Conservation (phyloP, 2,888 invertebrate genomes). For the Agrochola lota region DNA sequence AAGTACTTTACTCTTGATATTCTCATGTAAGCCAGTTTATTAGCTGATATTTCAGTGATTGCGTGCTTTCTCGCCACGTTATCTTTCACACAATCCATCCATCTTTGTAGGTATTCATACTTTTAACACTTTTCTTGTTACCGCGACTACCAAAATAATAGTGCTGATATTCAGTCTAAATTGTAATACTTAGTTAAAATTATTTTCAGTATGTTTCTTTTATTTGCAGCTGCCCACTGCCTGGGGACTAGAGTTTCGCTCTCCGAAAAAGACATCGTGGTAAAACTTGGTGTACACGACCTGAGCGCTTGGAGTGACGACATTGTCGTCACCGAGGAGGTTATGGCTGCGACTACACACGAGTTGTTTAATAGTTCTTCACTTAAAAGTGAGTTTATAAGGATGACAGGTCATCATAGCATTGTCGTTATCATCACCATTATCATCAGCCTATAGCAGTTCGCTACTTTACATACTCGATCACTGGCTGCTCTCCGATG, state of each 20-base stretch:
- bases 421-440: neutral
- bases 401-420: neutral
- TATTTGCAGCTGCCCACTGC: slow-evolving; percentile 88
- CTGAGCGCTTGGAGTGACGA: slow-evolving; percentile 87
- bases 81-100: neutral
- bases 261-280: slow-evolving; percentile 79
- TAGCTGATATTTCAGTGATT: no score
- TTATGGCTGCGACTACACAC: slow-evolving; percentile 80
- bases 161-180: neutral
- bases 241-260: slow-evolving; percentile 76
- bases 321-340: slow-evolving; percentile 83
- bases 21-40: no score
- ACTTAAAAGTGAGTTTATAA: slow-evolving; percentile 79
- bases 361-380: slow-evolving; percentile 78
- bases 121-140: neutral
- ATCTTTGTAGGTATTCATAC: no score
- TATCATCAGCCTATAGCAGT: neutral
- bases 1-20: no score
- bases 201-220: neutral
- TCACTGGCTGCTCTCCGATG: neutral
- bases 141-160: neutral
- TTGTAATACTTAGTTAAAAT: neutral
- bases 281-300: slow-evolving; percentile 86
- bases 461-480: neutral
- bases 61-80: neutral